Base-by-base conservation (phyloP, 2,113 vertebrate species). In the Pelvicachromis taeniatus region DNA sequence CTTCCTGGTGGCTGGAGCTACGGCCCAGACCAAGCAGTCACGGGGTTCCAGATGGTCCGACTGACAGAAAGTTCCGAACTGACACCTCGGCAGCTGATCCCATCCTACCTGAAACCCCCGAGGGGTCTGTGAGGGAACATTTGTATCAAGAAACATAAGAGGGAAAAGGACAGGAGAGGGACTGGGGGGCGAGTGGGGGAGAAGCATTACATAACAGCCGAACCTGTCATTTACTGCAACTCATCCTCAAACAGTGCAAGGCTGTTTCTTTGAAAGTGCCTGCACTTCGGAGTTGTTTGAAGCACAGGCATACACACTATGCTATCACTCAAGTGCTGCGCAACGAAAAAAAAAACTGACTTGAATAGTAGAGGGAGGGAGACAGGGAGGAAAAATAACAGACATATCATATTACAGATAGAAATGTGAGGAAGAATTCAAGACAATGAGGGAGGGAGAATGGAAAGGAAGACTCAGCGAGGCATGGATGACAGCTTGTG, bases 401-500 rank as follows among this genome's bases (percentile, higher is more conserved):
- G 79, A 90, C 58, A 35, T 77, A 92, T 93, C 91, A 91, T 77
- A 79, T 91, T 93, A 90, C 89, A 88, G 89, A 90, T 45, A 90
- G 84, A 85, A 89, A 87, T 85, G 78, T 78, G 82, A 90, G 88
- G 73, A 87, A 82, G 86, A 84, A 86, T 68, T 83, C 61, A 82
- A 90, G 88, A 89, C 87, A 89, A 89, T 85, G 79, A 92, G 80
- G 89, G 82, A 83, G 82, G 82, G 70, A 83, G 83, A 83, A 38
- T 40, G 50, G 82, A 78, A 77, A 84, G 65, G 82, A 77, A 88
- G 86, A 88, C 29, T 87, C 93, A 78, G 88, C 54, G 90, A 94
- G 89, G 89, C 93, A 85, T 87, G 90, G 91, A 89, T 93, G 94
- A 94, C 93, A 94, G 94, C 90, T 90, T 87, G 93, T 90, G 94